Conservation (phyloP, 2,888 invertebrate genomes). For the Pristionchus exspectatus region DNA sequence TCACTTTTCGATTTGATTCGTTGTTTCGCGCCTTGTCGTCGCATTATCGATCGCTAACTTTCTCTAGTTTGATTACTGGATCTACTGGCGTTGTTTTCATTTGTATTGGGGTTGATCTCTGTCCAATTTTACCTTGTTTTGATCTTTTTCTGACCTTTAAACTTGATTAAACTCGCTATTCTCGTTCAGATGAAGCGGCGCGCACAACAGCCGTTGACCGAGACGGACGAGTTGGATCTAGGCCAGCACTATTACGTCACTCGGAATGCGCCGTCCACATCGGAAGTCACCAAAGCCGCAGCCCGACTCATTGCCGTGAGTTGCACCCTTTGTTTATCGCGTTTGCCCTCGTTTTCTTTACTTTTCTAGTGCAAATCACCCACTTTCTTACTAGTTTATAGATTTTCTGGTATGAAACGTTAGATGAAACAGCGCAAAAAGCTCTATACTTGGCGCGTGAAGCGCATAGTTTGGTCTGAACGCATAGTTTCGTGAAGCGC, state of each 20-base stretch:
- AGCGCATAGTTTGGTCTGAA: no score
- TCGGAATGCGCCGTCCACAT: neutral
- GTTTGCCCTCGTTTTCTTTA: neutral
- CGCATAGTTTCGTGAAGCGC: no score
- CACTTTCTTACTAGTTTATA: neutral
- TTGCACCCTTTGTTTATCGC: no score
- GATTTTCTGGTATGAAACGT: neutral
- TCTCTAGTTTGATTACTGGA: neutral
- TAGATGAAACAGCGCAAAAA: no score
- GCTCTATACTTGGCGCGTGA: no score
- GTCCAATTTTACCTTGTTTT: neutral
- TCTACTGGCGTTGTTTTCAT: neutral
- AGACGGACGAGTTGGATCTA: conserved; percentile 16
- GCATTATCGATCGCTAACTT: neutral
- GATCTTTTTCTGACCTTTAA: neutral
- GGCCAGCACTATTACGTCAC: conserved; percentile 21
- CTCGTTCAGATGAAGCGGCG: neutral
- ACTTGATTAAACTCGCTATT: neutral
- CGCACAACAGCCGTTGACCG: neutral
- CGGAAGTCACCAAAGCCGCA: conserved; percentile 11
- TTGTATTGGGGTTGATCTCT: neutral
- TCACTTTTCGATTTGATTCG: neutral
- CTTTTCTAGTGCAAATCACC: neutral
- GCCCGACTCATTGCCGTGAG: conserved; percentile 37
- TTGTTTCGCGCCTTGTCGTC: neutral